Base-by-base conservation (phyloP, 2,797 vertebrate genomes). In the Ctenochaetus hawaiiensis region DNA sequence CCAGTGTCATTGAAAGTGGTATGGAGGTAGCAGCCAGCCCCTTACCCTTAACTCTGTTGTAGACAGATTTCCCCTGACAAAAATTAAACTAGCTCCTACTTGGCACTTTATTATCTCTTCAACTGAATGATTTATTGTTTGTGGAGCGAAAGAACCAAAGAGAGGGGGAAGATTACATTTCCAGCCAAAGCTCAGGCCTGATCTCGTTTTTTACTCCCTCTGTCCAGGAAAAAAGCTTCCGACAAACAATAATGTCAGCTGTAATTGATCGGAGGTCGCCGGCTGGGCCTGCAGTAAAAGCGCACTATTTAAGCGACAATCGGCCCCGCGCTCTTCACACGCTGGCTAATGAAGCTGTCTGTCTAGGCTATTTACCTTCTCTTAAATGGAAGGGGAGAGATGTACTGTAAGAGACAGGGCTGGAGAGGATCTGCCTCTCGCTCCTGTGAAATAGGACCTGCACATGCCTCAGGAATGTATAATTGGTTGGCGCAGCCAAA, bases 91-190 rank as follows among this genome's bases (percentile, higher is more conserved):
- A 94, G 94, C 94, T 96, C 93, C 94, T 95, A 94, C 91, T 95
- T 96, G 93, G 91, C 95, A 92, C 91, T 96, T 94, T 96, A 96
- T 96, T 96, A 97, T 96, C 95, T 96, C 94, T 96, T 96, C 94
- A 96, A 95, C 92, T 95, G 96, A 96, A 95, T 96, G 94, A 96
- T 97, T 96, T 96, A 96, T 96, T 96, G 93, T 96, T 96, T 96
- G 94, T 94, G 95, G 93, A 94, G 91, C 88, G 91, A 94, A 96
- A 95, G 93, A 94, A 94, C 95, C 89, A 89, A 93, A 92, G 94
- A 93, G 90, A 95, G 89, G 71, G 95, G 74, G 92, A 94, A 96
- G 96, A 97, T 96, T 96, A 95, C 92, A 95, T 96, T 96, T 96
- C 94, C 93, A 92, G 91, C 91, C 90, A 92, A 85, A 87, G 94